phyloP scores from a whole-genome alignment of 2,113 vertebrate species.

The Collichthys lucidus region DNA sequence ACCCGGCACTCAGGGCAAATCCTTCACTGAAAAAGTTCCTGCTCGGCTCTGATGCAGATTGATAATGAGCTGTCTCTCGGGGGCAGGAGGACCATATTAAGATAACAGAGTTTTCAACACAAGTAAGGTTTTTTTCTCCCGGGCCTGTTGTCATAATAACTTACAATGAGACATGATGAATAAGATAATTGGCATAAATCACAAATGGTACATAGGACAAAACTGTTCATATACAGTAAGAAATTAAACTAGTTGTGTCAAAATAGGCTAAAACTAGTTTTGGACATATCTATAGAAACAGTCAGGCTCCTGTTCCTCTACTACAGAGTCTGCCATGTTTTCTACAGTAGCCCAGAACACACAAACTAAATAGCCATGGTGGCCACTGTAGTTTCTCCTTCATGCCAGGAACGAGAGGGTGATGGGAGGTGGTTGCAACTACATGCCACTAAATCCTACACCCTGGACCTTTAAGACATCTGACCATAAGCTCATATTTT shows the following conservation, averaged over 20 bases:
- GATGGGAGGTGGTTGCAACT: too few relatives aligned
- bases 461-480: background rate
- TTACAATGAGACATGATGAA: slow-evolving; percentile 8
- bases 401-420: too few relatives aligned
- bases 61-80: slow-evolving; percentile 21
- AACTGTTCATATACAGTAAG: background rate
- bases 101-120: background rate
- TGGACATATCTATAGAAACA: background rate
- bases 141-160: background rate
- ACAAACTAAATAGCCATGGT: too few relatives aligned
- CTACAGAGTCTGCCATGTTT: too few relatives aligned
- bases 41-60: slow-evolving; percentile 22
- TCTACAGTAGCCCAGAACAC: too few relatives aligned
- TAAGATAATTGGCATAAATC: background rate
- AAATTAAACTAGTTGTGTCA: too few relatives aligned
- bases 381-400: too few relatives aligned
- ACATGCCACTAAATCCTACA: too few relatives aligned
- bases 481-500: background rate
- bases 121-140: background rate
- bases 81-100: background rate
- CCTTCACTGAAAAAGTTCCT: slow-evolving; percentile 39
- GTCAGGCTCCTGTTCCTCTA: background rate
- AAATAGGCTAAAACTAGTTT: background rate
- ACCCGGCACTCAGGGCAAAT: slow-evolving; percentile 33
- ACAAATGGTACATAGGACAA: background rate